Conservation (phyloP, 2,797 vertebrate genomes). For the Xyrichtys novacula region DNA sequence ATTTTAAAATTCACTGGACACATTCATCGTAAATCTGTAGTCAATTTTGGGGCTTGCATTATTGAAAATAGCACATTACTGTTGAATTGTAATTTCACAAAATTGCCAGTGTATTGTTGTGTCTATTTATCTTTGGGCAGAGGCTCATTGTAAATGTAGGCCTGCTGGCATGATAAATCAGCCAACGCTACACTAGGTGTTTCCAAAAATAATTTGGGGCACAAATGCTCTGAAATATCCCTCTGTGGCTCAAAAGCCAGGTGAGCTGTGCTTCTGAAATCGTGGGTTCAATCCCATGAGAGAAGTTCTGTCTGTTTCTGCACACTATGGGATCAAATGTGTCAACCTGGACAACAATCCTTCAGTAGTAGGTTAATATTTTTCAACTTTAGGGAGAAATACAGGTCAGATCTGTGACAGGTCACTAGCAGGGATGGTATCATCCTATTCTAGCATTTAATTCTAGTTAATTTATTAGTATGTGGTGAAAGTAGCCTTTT, state of each 20-base stretch:
- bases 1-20: too few species aligned
- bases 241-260: conserved; percentile 21
- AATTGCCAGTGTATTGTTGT: conserved; percentile 18
- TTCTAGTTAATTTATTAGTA: conserved; percentile 1
- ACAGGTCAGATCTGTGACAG: background rate
- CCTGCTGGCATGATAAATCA: conserved; percentile 28
- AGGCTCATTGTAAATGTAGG: conserved; percentile 33
- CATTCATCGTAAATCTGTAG: too few species aligned
- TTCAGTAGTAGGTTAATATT: background rate
- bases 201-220: conserved; percentile 51
- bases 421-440: background rate
- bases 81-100: conserved; percentile 5
- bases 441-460: background rate
- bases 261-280: conserved; percentile 15
- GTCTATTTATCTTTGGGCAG: conserved; percentile 24
- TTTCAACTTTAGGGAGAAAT: conserved; percentile 2
- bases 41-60: too few species aligned
- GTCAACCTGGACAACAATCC: background rate
- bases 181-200: conserved; percentile 24
- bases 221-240: conserved; percentile 45
- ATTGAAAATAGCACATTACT: conserved; percentile 3
- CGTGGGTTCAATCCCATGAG: conserved; percentile 10
- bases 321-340: background rate
- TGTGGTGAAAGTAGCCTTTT: background rate
- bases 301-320: background rate